Conservation (phyloP, 2,888 invertebrate genomes). For the Drosophila ustulata region DNA sequence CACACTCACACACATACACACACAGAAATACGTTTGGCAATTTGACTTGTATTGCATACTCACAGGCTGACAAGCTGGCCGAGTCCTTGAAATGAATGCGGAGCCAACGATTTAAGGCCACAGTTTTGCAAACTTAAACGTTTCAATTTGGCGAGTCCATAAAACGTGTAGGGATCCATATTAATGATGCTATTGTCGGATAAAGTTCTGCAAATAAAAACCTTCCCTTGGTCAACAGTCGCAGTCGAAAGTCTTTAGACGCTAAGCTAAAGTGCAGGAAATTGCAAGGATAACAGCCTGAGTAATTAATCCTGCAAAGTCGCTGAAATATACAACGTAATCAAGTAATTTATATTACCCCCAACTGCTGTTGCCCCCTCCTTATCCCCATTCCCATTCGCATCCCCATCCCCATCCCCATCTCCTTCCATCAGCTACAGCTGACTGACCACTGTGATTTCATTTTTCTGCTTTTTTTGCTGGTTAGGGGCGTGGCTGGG, state of each 20-base stretch:
- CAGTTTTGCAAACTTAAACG: conserved; percentile 85
- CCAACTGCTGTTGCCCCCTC: conserved; percentile 10
- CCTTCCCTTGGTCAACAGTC: conserved; percentile 71
- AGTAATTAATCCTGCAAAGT: conserved; percentile 73
- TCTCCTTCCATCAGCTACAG: conserved; percentile 8
- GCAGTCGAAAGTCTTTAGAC: conserved; percentile 50
- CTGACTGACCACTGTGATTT: conserved; percentile 67
- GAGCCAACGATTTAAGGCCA: conserved; percentile 85
- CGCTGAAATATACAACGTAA: conserved; percentile 66
- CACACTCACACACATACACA: conserved; percentile 20
- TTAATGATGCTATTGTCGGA: conserved; percentile 91
- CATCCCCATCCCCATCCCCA: too few relatives aligned
- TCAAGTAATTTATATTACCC: conserved; percentile 74
- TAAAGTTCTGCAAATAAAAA: conserved; percentile 86
- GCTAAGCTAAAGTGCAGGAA: conserved; percentile 61
- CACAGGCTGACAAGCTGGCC: conserved; percentile 84
- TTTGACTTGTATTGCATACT: conserved; percentile 74
- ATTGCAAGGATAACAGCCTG: conserved; percentile 72
- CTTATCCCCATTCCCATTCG: conserved; percentile 7
- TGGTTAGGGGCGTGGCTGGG: conserved; percentile 13
- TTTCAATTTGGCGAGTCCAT: conserved; percentile 84
- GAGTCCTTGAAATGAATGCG: conserved; percentile 84
- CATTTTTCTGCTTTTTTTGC: conserved; percentile 23
- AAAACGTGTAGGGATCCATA: conserved; percentile 89
- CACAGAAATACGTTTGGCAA: conserved; percentile 15